Evolutionary conservation across 2,113 vertebrate species (phyloP), one percentile per base, ranked within the genome.

Genomic region (Archocentrus centrarchus): DNA sequence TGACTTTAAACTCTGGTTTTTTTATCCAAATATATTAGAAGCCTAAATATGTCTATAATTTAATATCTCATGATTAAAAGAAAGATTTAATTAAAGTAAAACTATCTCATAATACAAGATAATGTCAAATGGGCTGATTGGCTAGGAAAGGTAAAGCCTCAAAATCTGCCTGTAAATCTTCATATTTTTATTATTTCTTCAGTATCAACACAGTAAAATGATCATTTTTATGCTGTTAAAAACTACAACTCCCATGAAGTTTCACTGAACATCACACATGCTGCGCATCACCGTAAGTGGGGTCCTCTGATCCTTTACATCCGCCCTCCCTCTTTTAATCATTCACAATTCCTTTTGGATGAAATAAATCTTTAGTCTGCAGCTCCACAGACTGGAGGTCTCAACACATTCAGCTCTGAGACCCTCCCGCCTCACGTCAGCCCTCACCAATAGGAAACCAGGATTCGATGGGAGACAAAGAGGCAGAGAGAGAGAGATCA

Each of bases 321-420:
- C 41, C 4, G 1, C 68, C 77, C 22, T 24, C 62, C 6, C 64
- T 30, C 24, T 59, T 37, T 39, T 53, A 61, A 81, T 83, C 47
- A 75, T 32, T 85, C 59, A 66, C 83, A 27, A 86, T 75, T 80
- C 68, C 32, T 44, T 77, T 24, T n/a, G 44, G 53, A 70, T 20
- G 13, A 27, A 80, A 58, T 59, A n/a, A 75, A 88, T 22, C 27
- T 75, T 11, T 6, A 77, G 80, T 79, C 32, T 78, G 85, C 80
- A 82, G 89, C 80, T 85, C 59, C 73, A 58, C 80, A 76, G 64
- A 39, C 82, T 75, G 77, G 41, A 81, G 39, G 37, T 37, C 59
- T 85, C 75, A 58, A 39, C 62, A 66, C 27, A 32, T 39, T 50
- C 79, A 32, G 22, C 63, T 41, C 59, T 7, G 3, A 75, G 77